Base-by-base conservation (phyloP, 1,140 invertebrate species). In the Neodiprion fabricii region DNA sequence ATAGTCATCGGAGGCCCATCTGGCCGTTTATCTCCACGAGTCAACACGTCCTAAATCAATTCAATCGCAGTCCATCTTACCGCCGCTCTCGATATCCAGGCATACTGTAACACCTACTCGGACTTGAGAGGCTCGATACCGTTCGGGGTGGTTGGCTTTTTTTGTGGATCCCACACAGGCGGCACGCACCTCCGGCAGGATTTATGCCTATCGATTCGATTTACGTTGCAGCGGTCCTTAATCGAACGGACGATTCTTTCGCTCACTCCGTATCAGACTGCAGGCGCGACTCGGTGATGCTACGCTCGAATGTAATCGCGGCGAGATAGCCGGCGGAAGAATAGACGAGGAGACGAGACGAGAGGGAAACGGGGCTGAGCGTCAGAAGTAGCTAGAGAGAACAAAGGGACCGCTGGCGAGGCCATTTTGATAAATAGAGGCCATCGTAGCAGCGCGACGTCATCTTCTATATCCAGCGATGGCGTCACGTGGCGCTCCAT, bases 401-500 rank as follows among this genome's bases (percentile, higher is more conserved):
- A 71, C 40, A 71, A 86, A 85, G 80, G 75, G 80, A 80, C 75
- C 77, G 40, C 74, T 70, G 50, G 74, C 79, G 86, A 78, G 82
- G 85, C 86, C 85, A 87, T 88, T 87, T 86, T 86, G 84, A 83
- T 87, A 78, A 86, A 85, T 87, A 85, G 86, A 86, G 82, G 86
- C 86, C 86, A 87, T 88, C 84, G 83, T 87, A 83, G 83, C 77
- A 79, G 76, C 74, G 74, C 87, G 86, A 87, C 87, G 86, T 87
- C 87, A 87, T 84, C 78, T 82, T 85, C 81, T 82, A 85, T 86
- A 84, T 84, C 82, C 84, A 85, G 80, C 81, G 83, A 88, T 88
- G 86, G 87, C 87, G 84, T 88, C 86, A 89, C 86, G 86, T 89
- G 86, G 87, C 86, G 86, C 87, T 89, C 87, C 86, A 85, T 88